Evolutionary conservation across 2,797 vertebrate genomes (phyloP).

Genomic region (Gallinago nigripennis): DNA sequence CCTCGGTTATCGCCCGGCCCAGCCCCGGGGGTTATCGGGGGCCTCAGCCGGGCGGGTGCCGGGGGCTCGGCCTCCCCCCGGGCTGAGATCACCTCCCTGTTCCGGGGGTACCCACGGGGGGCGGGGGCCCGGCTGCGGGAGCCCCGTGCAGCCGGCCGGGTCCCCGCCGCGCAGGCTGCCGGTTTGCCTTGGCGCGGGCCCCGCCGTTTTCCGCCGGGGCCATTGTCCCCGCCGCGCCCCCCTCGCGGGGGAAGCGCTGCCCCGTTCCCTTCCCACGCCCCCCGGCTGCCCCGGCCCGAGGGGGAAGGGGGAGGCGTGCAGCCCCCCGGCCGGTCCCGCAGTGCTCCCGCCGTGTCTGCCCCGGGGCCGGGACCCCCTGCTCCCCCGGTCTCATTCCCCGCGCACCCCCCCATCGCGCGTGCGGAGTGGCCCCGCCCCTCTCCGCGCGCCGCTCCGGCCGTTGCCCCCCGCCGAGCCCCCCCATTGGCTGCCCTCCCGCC

Average conservation of each 20-base stretch:
- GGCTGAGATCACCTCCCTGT: not conserved
- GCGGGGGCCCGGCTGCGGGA: fast-evolving
- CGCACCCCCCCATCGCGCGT: too few species aligned
- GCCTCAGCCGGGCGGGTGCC: not conserved
- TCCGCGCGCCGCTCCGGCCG: too few species aligned
- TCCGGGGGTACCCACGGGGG: fast-evolving
- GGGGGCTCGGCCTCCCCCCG: too few species aligned
- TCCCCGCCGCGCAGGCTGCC: fast-evolving
- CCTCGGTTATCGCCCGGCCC: not conserved
- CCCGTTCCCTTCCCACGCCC: not conserved
- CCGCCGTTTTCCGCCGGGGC: not conserved
- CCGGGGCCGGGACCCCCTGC: too few species aligned
- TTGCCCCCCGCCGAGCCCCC: not conserved
- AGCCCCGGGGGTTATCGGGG: not conserved
- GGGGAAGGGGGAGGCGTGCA: not conserved
- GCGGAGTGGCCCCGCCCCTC: not conserved
- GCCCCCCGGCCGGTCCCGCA: not conserved
- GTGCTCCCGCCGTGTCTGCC: too few species aligned
- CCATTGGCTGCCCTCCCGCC: not conserved
- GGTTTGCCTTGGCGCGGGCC: not conserved
- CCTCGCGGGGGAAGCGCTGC: not conserved
- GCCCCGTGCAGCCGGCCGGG: not conserved
- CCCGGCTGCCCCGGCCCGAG: not conserved
- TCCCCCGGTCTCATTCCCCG: too few species aligned
- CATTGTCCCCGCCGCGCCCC: not conserved